Conservation (phyloP, 1,140 invertebrate species). For the Drosophila baimaii region DNA sequence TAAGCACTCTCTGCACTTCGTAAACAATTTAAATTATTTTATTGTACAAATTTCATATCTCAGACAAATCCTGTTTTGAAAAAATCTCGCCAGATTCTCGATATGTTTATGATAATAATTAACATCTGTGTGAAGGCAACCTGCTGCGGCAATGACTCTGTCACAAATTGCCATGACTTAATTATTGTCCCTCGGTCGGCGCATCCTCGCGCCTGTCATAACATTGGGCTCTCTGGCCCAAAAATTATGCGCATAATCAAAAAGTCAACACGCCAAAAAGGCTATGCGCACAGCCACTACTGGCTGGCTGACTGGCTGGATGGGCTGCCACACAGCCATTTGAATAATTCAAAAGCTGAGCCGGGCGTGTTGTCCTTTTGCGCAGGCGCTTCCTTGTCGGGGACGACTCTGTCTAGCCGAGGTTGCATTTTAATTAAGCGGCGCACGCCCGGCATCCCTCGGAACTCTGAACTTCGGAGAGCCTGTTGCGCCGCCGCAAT, state of each 20-base stretch:
- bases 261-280: conserved; percentile 77
- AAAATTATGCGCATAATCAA: conserved; percentile 83
- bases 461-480: conserved; percentile 14
- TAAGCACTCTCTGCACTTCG: neutral
- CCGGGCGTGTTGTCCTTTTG: conserved; percentile 73
- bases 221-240: conserved; percentile 33
- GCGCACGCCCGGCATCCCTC: conserved; percentile 65
- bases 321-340: conserved; percentile 44
- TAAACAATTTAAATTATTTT: neutral
- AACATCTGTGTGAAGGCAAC: conserved; percentile 28
- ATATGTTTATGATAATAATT: conserved; percentile 28
- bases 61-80: conserved; percentile 5
- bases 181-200: conserved; percentile 57
- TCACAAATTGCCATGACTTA: conserved; percentile 76
- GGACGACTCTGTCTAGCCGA: conserved; percentile 33
- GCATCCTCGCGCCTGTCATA: conserved; percentile 56
- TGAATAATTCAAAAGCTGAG: conserved; percentile 82
- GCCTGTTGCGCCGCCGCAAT: conserved; percentile 81
- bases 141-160: conserved; percentile 23
- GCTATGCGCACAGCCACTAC: conserved; percentile 52
- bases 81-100: neutral
- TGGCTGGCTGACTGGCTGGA: too few species aligned
- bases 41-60: neutral
- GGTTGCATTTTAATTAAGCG: conserved; percentile 81
- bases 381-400: conserved; percentile 69